Conservation (phyloP, 2,888 invertebrate species). For the Drosophila tanythrix region DNA sequence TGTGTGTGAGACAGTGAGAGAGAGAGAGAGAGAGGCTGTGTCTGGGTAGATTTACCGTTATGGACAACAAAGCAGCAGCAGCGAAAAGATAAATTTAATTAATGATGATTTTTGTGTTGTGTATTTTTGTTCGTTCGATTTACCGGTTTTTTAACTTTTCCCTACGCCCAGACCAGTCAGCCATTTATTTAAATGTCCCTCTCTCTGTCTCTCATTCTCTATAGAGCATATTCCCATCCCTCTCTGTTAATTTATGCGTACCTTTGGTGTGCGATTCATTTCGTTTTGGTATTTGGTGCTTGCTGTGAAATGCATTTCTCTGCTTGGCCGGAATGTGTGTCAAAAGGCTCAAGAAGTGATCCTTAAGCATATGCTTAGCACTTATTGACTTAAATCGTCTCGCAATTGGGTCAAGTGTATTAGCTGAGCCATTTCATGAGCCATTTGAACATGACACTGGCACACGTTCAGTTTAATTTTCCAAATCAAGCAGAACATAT, state of each 20-base stretch:
- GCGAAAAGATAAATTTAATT: slow-evolving; percentile 66
- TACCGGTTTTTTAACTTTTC: slow-evolving; percentile 76
- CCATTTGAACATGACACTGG: slow-evolving; percentile 60
- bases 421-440: slow-evolving; percentile 21
- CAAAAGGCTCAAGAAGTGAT: slow-evolving; percentile 52
- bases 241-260: slow-evolving; percentile 64
- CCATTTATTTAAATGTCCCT: slow-evolving; percentile 29
- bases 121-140: slow-evolving; percentile 49
- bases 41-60: slow-evolving; percentile 57
- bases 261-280: slow-evolving; percentile 47
- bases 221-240: slow-evolving; percentile 17
- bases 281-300: slow-evolving; percentile 31
- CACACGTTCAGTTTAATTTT: slow-evolving; percentile 26
- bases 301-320: slow-evolving; percentile 68
- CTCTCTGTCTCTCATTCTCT: slow-evolving; percentile 9
- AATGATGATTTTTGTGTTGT: slow-evolving; percentile 60
- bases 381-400: slow-evolving; percentile 16
- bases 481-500: slow-evolving; percentile 44
- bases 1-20: neutral
- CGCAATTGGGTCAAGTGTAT: slow-evolving; percentile 67
- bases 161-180: slow-evolving; percentile 50
- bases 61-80: slow-evolving; percentile 21
- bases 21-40: neutral
- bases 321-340: slow-evolving; percentile 37
- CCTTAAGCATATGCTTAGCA: slow-evolving; percentile 49